Percentiles rank a stretch among this genome's conserved stretches.
Conservation (phyloP, 2,113 vertebrate genomes). For the Alosa alosa region DNA sequence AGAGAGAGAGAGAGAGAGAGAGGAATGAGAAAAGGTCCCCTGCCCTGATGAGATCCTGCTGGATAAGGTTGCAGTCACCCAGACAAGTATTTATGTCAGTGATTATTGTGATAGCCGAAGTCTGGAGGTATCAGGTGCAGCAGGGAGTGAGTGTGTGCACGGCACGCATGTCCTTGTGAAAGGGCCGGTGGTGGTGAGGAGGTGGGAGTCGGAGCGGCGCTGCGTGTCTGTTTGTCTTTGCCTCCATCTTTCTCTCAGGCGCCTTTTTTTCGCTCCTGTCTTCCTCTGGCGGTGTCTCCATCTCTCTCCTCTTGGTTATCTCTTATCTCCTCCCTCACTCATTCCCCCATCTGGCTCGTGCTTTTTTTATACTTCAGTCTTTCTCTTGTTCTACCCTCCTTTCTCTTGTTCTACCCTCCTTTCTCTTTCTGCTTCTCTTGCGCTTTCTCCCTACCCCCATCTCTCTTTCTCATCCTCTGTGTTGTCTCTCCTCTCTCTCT, state of each 20-base stretch:
- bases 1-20: not conserved
- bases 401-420: not conserved
- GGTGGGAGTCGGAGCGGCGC: not conserved
- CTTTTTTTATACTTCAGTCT: not conserved
- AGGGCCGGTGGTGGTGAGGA: not conserved
- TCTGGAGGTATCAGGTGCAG: constrained; percentile 8
- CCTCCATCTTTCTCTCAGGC: constrained; percentile 21
- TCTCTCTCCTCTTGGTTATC: not conserved
- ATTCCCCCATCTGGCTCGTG: not conserved
- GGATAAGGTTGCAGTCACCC: constrained; percentile 12
- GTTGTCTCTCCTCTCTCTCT: not conserved
- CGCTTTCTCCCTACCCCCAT: not conserved
- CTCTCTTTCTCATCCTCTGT: not conserved
- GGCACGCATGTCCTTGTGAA: not conserved
- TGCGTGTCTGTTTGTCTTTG: constrained; percentile 33
- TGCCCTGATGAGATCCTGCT: not conserved
- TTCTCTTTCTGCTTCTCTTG: not conserved
- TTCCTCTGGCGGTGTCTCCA: not conserved
- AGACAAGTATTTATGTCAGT: constrained; percentile 17
- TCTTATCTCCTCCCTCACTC: not conserved
- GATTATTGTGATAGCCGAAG: constrained; percentile 3
- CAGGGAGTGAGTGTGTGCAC: not conserved
- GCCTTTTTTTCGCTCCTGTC: not conserved
- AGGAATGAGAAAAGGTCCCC: not conserved
- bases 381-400: not conserved